Evolutionary conservation across 2,113 vertebrate species (phyloP).

Genomic region (Nycticorax nycticorax): DNA sequence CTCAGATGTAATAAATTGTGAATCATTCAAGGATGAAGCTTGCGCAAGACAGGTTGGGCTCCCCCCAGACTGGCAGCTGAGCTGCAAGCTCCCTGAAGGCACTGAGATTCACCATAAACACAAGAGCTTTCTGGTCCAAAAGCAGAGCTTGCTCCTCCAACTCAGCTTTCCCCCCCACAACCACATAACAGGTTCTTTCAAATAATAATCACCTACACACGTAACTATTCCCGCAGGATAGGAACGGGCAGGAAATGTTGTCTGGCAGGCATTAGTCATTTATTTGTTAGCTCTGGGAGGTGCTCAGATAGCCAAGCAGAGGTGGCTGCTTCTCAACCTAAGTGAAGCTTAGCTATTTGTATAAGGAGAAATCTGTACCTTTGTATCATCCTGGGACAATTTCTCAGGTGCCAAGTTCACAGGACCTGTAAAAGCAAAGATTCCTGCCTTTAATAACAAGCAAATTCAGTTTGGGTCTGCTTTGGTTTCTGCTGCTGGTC

Average conservation of each 20-base stretch:
- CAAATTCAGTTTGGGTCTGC: neutral
- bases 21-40: neutral
- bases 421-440: slow-evolving; percentile 48
- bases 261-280: neutral
- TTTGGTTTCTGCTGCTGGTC: neutral
- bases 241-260: neutral
- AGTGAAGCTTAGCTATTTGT: neutral
- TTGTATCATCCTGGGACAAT: neutral
- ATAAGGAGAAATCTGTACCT: slow-evolving; percentile 63
- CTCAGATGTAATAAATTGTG: neutral
- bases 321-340: neutral
- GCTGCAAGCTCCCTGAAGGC: neutral
- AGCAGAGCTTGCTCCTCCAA: neutral
- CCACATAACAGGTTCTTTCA: neutral
- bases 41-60: fast-evolving
- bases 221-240: neutral
- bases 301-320: neutral
- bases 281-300: neutral
- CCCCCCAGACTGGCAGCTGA: neutral
- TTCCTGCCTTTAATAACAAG: neutral
- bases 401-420: neutral
- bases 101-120: neutral
- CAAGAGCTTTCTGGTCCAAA: neutral
- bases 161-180: neutral
- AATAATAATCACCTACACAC: neutral